phyloP scores from a whole-genome alignment of 2,113 vertebrate genomes.

The Sinosuthora webbiana region DNA sequence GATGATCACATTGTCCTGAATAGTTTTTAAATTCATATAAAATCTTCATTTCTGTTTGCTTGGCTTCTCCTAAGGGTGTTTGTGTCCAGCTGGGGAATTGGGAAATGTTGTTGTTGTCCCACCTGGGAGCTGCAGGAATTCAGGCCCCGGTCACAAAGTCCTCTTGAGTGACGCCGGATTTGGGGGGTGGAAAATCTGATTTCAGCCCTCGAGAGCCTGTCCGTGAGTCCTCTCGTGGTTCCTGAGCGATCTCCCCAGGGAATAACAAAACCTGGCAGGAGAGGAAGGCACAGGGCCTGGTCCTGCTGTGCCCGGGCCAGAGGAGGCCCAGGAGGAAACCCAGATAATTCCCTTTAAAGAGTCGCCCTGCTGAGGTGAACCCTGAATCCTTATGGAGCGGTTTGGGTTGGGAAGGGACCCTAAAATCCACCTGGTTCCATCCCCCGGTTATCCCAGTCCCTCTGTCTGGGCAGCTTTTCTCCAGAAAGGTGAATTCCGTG shows the following conservation, averaged over 20 bases:
- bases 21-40: no score
- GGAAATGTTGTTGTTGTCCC: not conserved
- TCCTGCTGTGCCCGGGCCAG: not conserved
- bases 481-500: not conserved
- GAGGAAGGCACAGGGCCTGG: no score
- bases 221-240: not conserved
- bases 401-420: not conserved
- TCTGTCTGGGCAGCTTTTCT: not conserved
- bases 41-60: not conserved
- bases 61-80: not conserved
- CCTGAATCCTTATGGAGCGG: not conserved
- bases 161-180: not conserved
- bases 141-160: not conserved
- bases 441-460: fast-evolving
- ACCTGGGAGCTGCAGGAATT: not conserved
- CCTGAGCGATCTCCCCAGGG: not conserved
- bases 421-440: not conserved
- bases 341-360: not conserved
- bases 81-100: not conserved
- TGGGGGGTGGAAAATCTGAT: not conserved
- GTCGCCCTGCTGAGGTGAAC: not conserved
- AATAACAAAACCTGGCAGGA: not conserved
- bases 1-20: no score
- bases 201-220: not conserved
- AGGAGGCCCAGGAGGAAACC: not conserved